Evolutionary conservation across 2,797 vertebrate species (phyloP).

Genomic region (Coregonus sp.): DNA sequence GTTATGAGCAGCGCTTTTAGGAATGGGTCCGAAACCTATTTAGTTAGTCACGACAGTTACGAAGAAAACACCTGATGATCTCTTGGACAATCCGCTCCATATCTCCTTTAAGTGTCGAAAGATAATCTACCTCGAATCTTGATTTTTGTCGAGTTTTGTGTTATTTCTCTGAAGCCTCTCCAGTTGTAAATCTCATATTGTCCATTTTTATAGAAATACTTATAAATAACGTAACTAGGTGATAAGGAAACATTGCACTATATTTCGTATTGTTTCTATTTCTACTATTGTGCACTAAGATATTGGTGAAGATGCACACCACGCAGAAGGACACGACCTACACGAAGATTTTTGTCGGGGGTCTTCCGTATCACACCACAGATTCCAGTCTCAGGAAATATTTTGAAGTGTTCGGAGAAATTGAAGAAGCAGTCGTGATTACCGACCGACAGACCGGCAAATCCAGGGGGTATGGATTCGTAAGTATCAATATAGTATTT

Average conservation of each 20-base stretch:
- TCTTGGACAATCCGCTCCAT: slow-evolving; percentile 74
- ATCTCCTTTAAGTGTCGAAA: slow-evolving; percentile 46
- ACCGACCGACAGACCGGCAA: slow-evolving; percentile 89
- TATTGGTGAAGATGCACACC: slow-evolving; percentile 83
- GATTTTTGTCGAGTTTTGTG: slow-evolving; percentile 47
- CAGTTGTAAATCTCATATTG: slow-evolving; percentile 41
- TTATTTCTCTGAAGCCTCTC: slow-evolving; percentile 40
- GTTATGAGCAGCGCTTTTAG: slow-evolving; percentile 71
- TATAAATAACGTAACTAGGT: slow-evolving; percentile 18
- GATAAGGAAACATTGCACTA: slow-evolving; percentile 75
- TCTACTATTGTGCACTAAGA: slow-evolving; percentile 71
- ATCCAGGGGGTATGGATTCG: slow-evolving; percentile 88
- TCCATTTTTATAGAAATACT: slow-evolving; percentile 50
- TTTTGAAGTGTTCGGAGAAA: slow-evolving; percentile 89
- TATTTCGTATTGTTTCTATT: slow-evolving; percentile 48
- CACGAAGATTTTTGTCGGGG: slow-evolving; percentile 90
- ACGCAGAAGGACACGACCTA: slow-evolving; percentile 90
- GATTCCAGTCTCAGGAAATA: slow-evolving; percentile 89
- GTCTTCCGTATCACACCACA: slow-evolving; percentile 87
- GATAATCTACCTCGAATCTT: slow-evolving; percentile 75
- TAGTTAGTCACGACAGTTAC: slow-evolving; percentile 74
- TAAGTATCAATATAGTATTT: slow-evolving; percentile 68
- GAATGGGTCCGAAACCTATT: slow-evolving; percentile 71
- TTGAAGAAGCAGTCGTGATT: slow-evolving; percentile 89
- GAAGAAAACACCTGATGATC: slow-evolving; percentile 75